Evolutionary conservation across 2,113 vertebrate genomes (phyloP).

Genomic region (Vidua chalybeata): DNA sequence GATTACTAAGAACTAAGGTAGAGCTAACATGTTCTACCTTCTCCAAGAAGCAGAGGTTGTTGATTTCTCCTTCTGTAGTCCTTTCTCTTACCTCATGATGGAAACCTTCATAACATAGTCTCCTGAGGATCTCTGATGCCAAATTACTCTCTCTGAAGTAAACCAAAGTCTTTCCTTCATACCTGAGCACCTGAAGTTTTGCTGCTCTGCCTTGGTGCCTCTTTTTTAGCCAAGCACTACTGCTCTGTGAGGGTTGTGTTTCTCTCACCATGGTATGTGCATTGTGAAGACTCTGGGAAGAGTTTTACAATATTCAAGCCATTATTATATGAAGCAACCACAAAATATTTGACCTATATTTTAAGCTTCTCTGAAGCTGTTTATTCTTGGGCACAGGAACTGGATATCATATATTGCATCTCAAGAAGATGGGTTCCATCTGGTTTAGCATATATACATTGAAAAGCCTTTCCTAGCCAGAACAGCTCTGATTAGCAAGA

Average conservation of each 20-base stretch:
- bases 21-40: fast-evolving
- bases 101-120: not conserved
- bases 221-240: not conserved
- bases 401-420: not conserved
- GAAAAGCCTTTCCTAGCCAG: not conserved
- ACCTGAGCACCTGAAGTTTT: not conserved
- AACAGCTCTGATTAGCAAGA: not conserved
- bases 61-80: not conserved
- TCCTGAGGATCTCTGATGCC: not conserved
- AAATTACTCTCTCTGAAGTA: not conserved
- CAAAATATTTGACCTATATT: not conserved
- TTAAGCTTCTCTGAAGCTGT: not conserved
- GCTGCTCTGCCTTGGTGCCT: not conserved
- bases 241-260: not conserved
- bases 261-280: not conserved
- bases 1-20: not conserved
- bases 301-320: not conserved
- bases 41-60: not conserved
- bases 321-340: not conserved
- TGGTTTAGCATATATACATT: not conserved
- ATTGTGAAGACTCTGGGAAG: not conserved
- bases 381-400: not conserved
- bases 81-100: not conserved
- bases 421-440: not conserved
- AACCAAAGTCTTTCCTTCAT: not conserved